phyloP scores from a whole-genome alignment of 2,888 invertebrate species.

The Acanthosepion lycidas region DNA sequence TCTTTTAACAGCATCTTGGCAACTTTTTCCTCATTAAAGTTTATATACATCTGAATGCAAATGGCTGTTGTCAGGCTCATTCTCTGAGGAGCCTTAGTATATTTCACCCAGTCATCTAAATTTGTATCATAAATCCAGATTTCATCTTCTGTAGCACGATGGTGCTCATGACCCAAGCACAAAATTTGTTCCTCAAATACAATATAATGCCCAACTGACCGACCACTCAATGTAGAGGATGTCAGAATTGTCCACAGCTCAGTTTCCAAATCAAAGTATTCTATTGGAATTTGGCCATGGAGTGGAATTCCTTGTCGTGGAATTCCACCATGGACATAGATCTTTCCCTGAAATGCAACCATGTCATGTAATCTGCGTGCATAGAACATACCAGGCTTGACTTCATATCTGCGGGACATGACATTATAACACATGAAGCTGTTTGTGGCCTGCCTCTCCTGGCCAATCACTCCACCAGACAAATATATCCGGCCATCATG shows the following conservation, averaged over 20 bases:
- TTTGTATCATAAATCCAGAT: conserved; percentile 71
- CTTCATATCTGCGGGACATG: conserved; percentile 64
- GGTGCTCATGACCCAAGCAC: conserved; percentile 73
- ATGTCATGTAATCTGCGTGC: conserved; percentile 73
- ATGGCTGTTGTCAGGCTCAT: conserved; percentile 70
- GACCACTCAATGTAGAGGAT: conserved; percentile 71
- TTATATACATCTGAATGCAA: conserved; percentile 67
- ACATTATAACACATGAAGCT: conserved; percentile 68
- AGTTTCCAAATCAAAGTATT: conserved; percentile 66
- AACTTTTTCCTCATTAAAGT: conserved; percentile 72
- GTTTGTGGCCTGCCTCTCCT: conserved; percentile 68
- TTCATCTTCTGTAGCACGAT: conserved; percentile 73
- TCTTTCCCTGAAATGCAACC: conserved; percentile 63
- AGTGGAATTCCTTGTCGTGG: conserved; percentile 69
- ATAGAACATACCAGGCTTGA: conserved; percentile 70
- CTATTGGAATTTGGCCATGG: conserved; percentile 73
- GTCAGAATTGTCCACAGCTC: conserved; percentile 72
- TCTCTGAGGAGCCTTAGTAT: conserved; percentile 70
- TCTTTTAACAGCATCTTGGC: conserved; percentile 65
- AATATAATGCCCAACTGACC: conserved; percentile 73
- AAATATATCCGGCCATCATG: conserved; percentile 68
- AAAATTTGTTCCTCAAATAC: conserved; percentile 67
- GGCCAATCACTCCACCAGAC: conserved; percentile 70
- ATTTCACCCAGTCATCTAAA: conserved; percentile 68
- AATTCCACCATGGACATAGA: conserved; percentile 72